phyloP scores from a whole-genome alignment of 2,113 vertebrate species.

The Ploceus nigricollis region DNA sequence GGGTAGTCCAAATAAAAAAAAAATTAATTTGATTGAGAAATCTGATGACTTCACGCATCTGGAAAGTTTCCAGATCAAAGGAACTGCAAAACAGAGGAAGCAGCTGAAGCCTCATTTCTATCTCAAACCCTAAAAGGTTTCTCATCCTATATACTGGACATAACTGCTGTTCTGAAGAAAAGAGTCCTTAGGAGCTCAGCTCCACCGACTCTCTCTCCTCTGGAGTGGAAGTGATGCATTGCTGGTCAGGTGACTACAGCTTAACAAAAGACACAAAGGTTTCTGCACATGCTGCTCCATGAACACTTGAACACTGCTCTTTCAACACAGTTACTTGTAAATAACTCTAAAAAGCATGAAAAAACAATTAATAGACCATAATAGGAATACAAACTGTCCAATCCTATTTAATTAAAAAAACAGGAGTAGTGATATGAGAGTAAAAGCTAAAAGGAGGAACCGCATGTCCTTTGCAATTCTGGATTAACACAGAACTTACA shows the following conservation, averaged over 20 bases:
- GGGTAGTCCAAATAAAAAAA: not conserved
- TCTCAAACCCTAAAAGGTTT: not conserved
- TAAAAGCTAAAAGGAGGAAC: not conserved
- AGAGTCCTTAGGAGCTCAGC: not conserved
- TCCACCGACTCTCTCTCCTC: not conserved
- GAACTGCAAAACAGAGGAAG: not conserved
- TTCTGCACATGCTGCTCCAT: not conserved
- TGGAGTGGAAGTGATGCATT: not conserved
- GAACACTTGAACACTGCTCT: not conserved
- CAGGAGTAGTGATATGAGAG: not conserved
- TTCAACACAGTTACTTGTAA: not conserved
- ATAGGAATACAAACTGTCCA: not conserved
- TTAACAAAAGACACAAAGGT: not conserved
- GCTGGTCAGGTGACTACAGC: not conserved
- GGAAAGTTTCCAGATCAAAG: slow-evolving; percentile 2
- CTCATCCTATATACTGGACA: not conserved
- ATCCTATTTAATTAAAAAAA: not conserved
- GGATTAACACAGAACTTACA: not conserved
- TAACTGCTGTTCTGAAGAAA: not conserved
- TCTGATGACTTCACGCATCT: not conserved
- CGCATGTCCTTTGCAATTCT: not conserved
- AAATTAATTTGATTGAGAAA: not conserved
- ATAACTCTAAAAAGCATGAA: not conserved
- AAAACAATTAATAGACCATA: not conserved
- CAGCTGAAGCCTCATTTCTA: not conserved